Base-by-base conservation (phyloP, 2,888 invertebrate genomes). In the Microplitis deprimator region DNA sequence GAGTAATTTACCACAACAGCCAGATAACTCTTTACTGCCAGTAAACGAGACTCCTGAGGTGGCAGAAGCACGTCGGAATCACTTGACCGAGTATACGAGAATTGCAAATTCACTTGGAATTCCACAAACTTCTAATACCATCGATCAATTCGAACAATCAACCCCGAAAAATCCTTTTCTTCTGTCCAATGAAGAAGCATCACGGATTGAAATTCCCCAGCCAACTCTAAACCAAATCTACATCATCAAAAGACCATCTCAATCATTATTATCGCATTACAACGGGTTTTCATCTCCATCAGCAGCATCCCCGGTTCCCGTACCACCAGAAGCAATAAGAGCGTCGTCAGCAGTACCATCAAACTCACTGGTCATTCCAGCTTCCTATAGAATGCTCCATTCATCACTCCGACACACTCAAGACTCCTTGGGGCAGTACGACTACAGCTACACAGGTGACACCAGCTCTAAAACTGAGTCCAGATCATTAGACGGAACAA, bases 381-480 rank as follows among this genome's bases (percentile, higher is more conserved):
- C 85, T 29, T 85, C 87, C 3, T 87, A 86, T 79, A 83, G 86
- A 77, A 78, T 87, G 41, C 70, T 87, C 38, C 89, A 87, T 81
- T 87, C 87, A 76, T 85, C 88, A 16, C 83, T 88, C 17, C 92
- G 91, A 84, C 92, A 92, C 84, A 90, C 91, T 13, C 93, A 93
- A 84, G 92, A 92, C 81, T 91, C 91, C 38, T 87, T 91, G 60
- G 92, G 92, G 7, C 91, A 91, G 82, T 93, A 92, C 87, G 90
- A 91, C 78, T 93, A 92, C 85, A 94, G 93, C 39, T 94, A 94
- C 87, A 89, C 92, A 13, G 93, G 93, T 81, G 93, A 93, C 76
- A 92, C 92, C 71, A 93, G 93, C 82, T 91, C 93, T 80, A 94
- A 94, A 86, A 91, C 92, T 39, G 94, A 94, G 88, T 90, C 92